Percentiles rank a stretch among this genome's conserved stretches.
Evolutionary conservation across 1,140 invertebrate genomes (phyloP).

Genomic region (Meloidogyne floridensis): DNA sequence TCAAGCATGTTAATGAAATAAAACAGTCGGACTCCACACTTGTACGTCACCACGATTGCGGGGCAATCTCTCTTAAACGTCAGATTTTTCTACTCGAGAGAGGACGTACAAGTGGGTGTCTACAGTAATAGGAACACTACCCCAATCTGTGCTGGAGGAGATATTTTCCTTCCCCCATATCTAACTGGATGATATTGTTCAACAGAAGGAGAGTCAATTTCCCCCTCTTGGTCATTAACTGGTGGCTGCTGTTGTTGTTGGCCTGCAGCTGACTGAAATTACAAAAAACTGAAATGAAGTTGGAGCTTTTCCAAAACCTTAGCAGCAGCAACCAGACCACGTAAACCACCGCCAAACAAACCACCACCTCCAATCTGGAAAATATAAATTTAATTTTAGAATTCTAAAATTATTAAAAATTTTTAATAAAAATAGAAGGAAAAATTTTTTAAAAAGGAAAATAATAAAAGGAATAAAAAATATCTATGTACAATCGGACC

Average conservation of each 20-base stretch:
- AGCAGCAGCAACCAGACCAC: constrained; percentile 57
- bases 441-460: constrained; percentile 20
- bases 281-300: constrained; percentile 19
- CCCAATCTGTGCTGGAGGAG: neutral
- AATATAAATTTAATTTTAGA: constrained; percentile 3
- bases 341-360: constrained; percentile 57
- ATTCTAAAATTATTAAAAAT: constrained; percentile 17
- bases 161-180: constrained; percentile 12
- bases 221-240: constrained; percentile 4
- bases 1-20: neutral
- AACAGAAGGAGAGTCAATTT: neutral
- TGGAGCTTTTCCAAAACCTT: constrained; percentile 42
- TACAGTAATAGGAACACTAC: no score
- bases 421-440: constrained; percentile 10
- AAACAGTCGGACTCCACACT: neutral
- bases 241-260: constrained; percentile 11
- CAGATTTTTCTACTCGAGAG: no score
- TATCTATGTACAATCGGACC: no score
- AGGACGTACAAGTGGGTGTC: no score
- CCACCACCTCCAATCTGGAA: constrained; percentile 63
- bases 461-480: neutral
- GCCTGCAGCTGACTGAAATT: constrained; percentile 29
- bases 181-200: neutral
- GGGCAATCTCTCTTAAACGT: no score
- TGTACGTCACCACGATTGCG: no score